Evolutionary conservation across 2,888 invertebrate genomes (phyloP), one percentile per base, ranked within the genome.

Genomic region (Biston stratarius): DNA sequence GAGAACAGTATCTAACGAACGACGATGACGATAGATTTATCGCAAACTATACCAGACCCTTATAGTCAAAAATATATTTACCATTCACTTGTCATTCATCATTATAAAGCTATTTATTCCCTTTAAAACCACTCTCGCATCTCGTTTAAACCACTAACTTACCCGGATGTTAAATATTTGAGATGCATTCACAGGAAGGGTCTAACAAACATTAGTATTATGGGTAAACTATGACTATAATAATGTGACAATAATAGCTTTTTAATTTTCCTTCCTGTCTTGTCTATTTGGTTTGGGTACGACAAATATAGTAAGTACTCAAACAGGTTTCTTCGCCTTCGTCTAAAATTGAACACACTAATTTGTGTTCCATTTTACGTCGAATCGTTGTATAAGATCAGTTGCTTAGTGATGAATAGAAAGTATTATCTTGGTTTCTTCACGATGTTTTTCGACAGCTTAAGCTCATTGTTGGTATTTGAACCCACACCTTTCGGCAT

Each of bases 131-230:
- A 24, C 34, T 12, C 24, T 14, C 1, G 12, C 5, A 36, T 51
- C 45, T 47, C 57, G 38, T 48, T 38, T n/a, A 33, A n/a, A 55
- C 49, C 47, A 51, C 60, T 44, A 42, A 36, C 44, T 60, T 66
- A 66, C 56, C 55, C 61, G 66, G 66, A 57, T 12, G 57, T 57
- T 45, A 49, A 66, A 61, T 66, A 66, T 66, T 66, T 61, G 57
- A 40, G 12, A n/a, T 52, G 48, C 59, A 34, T 52, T 36, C 24
- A 47, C 36, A 40, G 49, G 33, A 42, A 57, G 47, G 55, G 61
- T 61, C 24, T 40, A 47, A 38, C 65, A 38, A 51, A 12, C 34
- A 49, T 49, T 11, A 14, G 48, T 38, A 38, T 53, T 59, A 60
- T 47, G 49, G 49, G 59, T 59, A 10, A 59, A 59, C 10, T 51